phyloP scores from a whole-genome alignment of 2,113 vertebrate genomes.

The Burhinus oedicnemus region DNA sequence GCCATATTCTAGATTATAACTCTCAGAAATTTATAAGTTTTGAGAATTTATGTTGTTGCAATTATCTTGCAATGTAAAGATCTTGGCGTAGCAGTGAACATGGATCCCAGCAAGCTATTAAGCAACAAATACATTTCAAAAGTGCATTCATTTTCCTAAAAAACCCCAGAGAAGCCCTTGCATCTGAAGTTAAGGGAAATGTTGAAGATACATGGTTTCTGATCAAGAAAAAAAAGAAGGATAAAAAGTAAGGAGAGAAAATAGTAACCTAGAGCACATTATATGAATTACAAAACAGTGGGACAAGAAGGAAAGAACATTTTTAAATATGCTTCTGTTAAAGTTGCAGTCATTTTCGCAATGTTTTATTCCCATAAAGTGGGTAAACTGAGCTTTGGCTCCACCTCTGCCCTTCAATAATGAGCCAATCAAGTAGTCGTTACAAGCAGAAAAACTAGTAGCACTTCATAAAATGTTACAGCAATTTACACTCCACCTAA shows the following conservation, averaged over 20 bases:
- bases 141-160: conserved; percentile 82
- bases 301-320: conserved; percentile 24
- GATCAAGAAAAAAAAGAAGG: conserved; percentile 57
- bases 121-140: conserved; percentile 59
- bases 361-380: conserved; percentile 47
- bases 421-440: background rate
- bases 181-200: conserved; percentile 77
- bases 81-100: background rate
- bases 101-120: background rate
- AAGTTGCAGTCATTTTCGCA: conserved; percentile 49
- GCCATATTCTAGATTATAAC: background rate
- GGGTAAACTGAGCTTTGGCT: background rate
- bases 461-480: background rate
- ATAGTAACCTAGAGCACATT: conserved; percentile 56
- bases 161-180: conserved; percentile 78
- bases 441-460: background rate
- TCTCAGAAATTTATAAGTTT: background rate
- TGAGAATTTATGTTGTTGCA: background rate
- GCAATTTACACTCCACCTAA: background rate
- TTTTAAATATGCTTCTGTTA: conserved; percentile 61
- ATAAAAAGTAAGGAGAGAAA: conserved; percentile 66
- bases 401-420: background rate
- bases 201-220: conserved; percentile 79
- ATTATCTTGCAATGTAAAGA: background rate
- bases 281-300: conserved; percentile 30